These are phyloP conservation scores for Muricea muricata DNA, from an alignment of 92 coral and sea anemone species.

Conservation along the genomic window DNA sequence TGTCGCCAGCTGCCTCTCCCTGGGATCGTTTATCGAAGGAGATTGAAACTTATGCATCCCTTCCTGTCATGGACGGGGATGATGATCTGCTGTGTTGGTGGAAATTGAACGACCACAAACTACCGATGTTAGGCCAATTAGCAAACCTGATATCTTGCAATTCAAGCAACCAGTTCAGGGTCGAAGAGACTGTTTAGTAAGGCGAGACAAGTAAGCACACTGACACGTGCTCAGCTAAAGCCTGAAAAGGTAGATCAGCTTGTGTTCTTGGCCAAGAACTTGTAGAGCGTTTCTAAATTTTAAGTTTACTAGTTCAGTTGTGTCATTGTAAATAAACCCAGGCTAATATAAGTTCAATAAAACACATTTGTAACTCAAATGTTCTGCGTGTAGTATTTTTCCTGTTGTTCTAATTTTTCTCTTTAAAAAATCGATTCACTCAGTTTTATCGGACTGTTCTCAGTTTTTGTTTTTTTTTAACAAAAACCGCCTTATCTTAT, in stretches of 20 bases:
- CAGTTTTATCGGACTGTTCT: too few relatives aligned
- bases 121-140: background rate
- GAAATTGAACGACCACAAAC: background rate
- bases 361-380: too few relatives aligned
- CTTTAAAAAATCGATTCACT: too few relatives aligned
- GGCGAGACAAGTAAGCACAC: background rate
- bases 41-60: background rate
- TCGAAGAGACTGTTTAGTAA: conserved; percentile 2
- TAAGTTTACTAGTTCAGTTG: too few relatives aligned
- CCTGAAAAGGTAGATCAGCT: background rate
- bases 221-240: background rate
- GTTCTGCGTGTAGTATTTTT: too few relatives aligned
- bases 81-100: background rate
- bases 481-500: too few relatives aligned
- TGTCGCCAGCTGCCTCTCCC: background rate
- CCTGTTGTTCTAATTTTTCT: too few relatives aligned
- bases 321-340: too few relatives aligned
- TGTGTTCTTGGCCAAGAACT: too few relatives aligned
- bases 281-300: too few relatives aligned
- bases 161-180: background rate
- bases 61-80: conserved; percentile 3
- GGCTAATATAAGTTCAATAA: too few relatives aligned
- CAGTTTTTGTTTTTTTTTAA: too few relatives aligned
- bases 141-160: background rate
- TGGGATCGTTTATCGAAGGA: background rate